Evolutionary conservation across 2,888 invertebrate species (phyloP).

Genomic region (Pollenia angustigena): DNA sequence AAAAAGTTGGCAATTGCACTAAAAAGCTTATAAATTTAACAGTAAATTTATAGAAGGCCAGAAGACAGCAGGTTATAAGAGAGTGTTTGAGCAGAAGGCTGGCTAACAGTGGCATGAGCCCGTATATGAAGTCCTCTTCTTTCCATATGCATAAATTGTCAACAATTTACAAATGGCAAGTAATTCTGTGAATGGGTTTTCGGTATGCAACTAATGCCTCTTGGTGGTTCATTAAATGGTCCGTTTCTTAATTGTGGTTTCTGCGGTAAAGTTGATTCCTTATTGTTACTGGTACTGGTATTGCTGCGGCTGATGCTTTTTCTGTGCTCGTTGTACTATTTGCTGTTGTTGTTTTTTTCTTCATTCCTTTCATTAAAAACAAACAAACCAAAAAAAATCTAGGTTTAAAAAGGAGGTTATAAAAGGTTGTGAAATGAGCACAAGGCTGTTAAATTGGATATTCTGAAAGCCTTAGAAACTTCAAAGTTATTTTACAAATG

Average conservation of each 20-base stretch:
- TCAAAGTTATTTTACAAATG: too few relatives aligned
- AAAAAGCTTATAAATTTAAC: neutral
- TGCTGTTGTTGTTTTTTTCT: conserved; percentile 31
- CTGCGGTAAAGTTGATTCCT: conserved; percentile 64
- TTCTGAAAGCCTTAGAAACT: too few relatives aligned
- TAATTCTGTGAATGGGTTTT: conserved; percentile 65
- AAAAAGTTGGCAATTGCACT: too few relatives aligned
- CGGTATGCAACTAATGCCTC: conserved; percentile 71
- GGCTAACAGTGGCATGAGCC: neutral
- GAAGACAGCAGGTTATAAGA: neutral
- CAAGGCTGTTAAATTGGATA: too few relatives aligned
- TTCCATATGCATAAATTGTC: conserved; percentile 66
- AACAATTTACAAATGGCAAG: conserved; percentile 70
- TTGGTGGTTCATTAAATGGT: conserved; percentile 70
- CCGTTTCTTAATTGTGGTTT: conserved; percentile 69
- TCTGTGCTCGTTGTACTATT: conserved; percentile 39
- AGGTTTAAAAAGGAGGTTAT: neutral
- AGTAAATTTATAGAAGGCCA: neutral
- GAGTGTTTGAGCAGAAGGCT: neutral
- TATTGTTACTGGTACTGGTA: conserved; percentile 31
- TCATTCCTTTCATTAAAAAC: conserved; percentile 25
- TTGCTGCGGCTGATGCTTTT: conserved; percentile 18
- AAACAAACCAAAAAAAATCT: conserved; percentile 11
- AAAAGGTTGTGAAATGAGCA: too few relatives aligned
- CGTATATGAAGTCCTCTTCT: neutral